phyloP scores from a whole-genome alignment of 2,888 invertebrate genomes.

The Dynastes tityus region DNA sequence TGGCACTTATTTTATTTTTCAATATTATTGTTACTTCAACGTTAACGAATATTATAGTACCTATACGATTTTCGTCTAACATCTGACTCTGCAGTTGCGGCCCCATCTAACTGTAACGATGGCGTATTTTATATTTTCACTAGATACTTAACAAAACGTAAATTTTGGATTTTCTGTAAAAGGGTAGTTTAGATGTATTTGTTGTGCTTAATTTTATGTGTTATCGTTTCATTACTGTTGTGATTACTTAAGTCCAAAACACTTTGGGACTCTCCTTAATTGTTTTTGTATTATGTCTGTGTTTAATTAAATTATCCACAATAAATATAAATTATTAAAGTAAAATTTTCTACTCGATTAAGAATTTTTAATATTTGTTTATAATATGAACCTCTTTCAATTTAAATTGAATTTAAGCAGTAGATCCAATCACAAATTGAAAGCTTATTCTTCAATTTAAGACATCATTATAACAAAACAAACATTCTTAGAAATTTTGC shows the following conservation, averaged over 20 bases:
- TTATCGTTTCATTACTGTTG: constrained; percentile 25
- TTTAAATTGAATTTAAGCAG: too few species aligned
- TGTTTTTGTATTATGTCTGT: constrained; percentile 10
- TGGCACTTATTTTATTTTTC: constrained; percentile 62
- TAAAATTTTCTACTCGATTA: constrained; percentile 1
- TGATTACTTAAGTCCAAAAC: constrained; percentile 22
- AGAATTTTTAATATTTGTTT: too few species aligned
- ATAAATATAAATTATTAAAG: background rate
- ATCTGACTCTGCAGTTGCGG: constrained; percentile 24
- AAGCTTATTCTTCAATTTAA: too few species aligned
- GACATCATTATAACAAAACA: too few species aligned
- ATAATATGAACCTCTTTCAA: too few species aligned
- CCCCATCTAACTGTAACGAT: constrained; percentile 17
- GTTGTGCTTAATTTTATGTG: constrained; percentile 23
- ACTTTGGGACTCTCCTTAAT: background rate
- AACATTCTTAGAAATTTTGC: background rate
- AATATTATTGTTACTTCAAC: constrained; percentile 54
- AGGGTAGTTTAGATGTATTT: constrained; percentile 26
- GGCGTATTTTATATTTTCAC: constrained; percentile 32
- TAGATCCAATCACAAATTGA: too few species aligned
- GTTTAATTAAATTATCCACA: constrained; percentile 21
- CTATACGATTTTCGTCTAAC: constrained; percentile 19
- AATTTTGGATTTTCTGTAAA: constrained; percentile 9
- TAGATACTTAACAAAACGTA: constrained; percentile 10
- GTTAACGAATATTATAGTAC: constrained; percentile 14